Base-by-base conservation (phyloP, 2,888 invertebrate genomes). In the Idaea dimidiata region DNA sequence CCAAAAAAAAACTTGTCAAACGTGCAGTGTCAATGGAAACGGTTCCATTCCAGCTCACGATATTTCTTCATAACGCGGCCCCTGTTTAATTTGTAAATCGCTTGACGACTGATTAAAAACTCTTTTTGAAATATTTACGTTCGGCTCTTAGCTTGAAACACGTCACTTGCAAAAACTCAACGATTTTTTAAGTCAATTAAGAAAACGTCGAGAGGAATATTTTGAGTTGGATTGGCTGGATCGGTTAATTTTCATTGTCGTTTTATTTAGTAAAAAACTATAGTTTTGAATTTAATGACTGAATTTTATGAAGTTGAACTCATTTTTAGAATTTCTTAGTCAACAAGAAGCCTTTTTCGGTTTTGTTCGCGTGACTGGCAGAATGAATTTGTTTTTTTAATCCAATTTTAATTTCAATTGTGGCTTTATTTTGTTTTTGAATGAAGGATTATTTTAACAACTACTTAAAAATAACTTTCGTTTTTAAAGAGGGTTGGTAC, bases 71-170 rank as follows among this genome's bases (percentile, higher is more conserved):
- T 91, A 91, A 91, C 88, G 84, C 85, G 73, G 87, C 82, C 87
- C 84, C 88, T 88, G 91, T 89, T 92, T 91, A 91, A 92, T 92
- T 91, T 91, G 90, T 89, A 89, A 92, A 91, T 89, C 90, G 89
- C 88, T 89, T 89, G 88, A 91, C 88, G 87, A 89, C 88, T 91
- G 91, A 91, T 91, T 91, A 91, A 91, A 90, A 91, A 91, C 89
- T 90, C 90, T 81, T 84, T 90, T 86, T 87, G 87, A 91, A 89
- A 88, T 87, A 90, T 88, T 87, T 83, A 86, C 86, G 87, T 81
- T 66, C 69, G 66, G 66, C 70, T 67, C 66, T 68, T 69, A 64
- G 63, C 67, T 56, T 54, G 53, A 63, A 68, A 66, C 68, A 65
- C 62, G 66, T 65, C 66, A 61, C 58, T 33, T 33, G 63, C 65